Evolutionary conservation across 1,140 invertebrate species (phyloP).

Genomic region (Achroia grisella): DNA sequence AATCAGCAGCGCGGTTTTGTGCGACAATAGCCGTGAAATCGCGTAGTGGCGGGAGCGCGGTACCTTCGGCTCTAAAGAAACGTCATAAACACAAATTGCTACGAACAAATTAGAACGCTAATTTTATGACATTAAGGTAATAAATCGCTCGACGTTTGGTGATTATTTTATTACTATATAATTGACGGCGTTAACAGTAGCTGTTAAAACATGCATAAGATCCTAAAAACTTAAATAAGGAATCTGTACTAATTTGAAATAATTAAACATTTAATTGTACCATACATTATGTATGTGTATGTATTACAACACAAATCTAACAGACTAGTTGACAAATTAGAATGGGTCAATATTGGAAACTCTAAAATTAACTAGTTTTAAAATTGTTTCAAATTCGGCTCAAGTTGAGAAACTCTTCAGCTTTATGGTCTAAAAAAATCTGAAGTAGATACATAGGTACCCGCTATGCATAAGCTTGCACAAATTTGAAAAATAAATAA

Average conservation of each 20-base stretch:
- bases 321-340: too few relatives aligned
- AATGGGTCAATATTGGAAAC: too few relatives aligned
- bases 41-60: constrained; percentile 22
- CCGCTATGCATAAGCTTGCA: too few relatives aligned
- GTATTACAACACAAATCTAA: too few relatives aligned
- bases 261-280: too few relatives aligned
- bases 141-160: constrained; percentile 41
- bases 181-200: constrained; percentile 47
- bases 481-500: too few relatives aligned
- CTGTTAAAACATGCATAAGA: constrained; percentile 24
- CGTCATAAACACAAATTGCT: constrained; percentile 46
- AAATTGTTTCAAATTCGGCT: too few relatives aligned
- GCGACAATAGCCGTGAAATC: constrained; percentile 60
- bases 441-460: too few relatives aligned
- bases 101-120: constrained; percentile 63
- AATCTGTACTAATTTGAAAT: background rate
- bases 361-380: too few relatives aligned
- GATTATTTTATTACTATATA: constrained; percentile 54
- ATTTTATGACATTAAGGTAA: constrained; percentile 58
- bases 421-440: too few relatives aligned
- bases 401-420: too few relatives aligned
- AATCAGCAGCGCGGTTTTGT: constrained; percentile 23
- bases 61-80: constrained; percentile 29
- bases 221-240: constrained; percentile 18
- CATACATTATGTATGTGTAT: too few relatives aligned